Evolutionary conservation across 2,797 vertebrate genomes (phyloP).

Genomic region (Cuculus canorus): DNA sequence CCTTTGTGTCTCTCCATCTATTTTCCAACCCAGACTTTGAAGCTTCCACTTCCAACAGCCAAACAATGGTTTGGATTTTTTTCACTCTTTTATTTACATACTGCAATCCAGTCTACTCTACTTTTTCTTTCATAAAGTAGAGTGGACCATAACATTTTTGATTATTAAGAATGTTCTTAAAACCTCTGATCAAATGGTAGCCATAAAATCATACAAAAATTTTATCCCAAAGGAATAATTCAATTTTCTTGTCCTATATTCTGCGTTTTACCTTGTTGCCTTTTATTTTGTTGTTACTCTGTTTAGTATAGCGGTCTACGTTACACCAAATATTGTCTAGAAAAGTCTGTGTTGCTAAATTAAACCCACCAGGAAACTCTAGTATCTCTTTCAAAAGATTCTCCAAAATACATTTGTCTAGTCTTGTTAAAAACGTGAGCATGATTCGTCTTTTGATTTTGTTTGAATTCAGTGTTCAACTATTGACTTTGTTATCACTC

Average conservation of each 20-base stretch:
- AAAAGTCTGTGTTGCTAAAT: not conserved
- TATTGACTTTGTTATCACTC: not conserved
- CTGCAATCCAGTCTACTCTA: not conserved
- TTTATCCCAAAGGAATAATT: not conserved
- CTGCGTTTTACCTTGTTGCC: not conserved
- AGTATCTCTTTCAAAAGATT: not conserved
- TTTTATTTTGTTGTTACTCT: not conserved
- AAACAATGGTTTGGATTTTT: not conserved
- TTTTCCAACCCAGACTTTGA: not conserved
- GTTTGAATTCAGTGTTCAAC: not conserved
- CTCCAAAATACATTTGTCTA: not conserved
- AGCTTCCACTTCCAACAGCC: not conserved
- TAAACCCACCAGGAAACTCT: not conserved
- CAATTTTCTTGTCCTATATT: not conserved
- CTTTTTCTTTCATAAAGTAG: not conserved
- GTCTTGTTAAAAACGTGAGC: not conserved
- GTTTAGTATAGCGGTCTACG: not conserved
- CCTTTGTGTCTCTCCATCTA: not conserved
- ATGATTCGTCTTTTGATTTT: not conserved
- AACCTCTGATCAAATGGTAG: not conserved
- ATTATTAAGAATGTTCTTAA: not conserved
- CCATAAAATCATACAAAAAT: not conserved
- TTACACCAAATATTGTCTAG: not conserved
- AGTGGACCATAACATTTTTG: not conserved
- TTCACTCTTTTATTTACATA: not conserved